These are phyloP conservation scores for Megathymus violae DNA, from an alignment of 1,140 invertebrate genomes.

Conservation along the genomic window DNA sequence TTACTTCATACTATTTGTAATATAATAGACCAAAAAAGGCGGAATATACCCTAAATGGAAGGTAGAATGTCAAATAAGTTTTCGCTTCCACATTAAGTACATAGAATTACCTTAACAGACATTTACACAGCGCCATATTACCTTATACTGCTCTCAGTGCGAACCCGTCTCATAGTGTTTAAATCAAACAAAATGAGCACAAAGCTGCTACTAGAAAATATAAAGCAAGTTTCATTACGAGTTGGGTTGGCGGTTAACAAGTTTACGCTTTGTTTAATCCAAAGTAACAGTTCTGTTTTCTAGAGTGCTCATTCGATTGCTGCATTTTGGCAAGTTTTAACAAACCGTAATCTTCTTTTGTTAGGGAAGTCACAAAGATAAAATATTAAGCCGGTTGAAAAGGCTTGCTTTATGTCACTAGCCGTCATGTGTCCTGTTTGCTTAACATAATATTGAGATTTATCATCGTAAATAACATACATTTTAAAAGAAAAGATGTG, in stretches of 20 bases:
- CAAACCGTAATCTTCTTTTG: neutral
- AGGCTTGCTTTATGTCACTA: too few species aligned
- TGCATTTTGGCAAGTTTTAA: neutral
- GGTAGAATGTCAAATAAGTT: too few species aligned
- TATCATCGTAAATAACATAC: too few species aligned
- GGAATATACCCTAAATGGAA: too few species aligned
- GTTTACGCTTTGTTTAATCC: constrained; percentile 22
- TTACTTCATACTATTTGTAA: too few species aligned
- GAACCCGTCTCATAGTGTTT: neutral
- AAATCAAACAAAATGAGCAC: constrained; percentile 8
- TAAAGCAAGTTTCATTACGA: constrained; percentile 15
- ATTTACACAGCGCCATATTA: neutral
- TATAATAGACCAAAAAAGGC: too few species aligned
- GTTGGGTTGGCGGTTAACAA: constrained; percentile 4
- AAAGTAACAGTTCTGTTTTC: constrained; percentile 13
- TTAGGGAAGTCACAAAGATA: too few species aligned
- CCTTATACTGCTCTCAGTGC: neutral
- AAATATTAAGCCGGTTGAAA: neutral
- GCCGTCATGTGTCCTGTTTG: too few species aligned
- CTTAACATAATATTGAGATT: too few species aligned
- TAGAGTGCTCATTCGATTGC: neutral
- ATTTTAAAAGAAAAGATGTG: too few species aligned
- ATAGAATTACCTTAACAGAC: neutral
- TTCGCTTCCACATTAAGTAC: too few species aligned
- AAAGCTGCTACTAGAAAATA: constrained; percentile 11